Evolutionary conservation across 64 coral and sea anemone genomes (phyloP).

Genomic region (Platygyra sinensis): DNA sequence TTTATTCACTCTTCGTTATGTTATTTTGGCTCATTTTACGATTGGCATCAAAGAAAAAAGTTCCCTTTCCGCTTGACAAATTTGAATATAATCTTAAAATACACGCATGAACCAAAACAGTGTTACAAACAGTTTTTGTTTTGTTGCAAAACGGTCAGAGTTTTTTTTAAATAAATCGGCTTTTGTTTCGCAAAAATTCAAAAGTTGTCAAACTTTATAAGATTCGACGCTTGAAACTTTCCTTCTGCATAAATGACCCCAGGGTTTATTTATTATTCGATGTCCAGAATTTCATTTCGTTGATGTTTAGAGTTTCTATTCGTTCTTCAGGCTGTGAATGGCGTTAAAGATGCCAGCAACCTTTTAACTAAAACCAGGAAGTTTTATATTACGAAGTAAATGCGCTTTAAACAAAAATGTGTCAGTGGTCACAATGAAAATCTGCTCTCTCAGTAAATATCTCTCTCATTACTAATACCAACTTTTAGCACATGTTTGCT

Average conservation of each 20-base stretch:
- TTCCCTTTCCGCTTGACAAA: neutral
- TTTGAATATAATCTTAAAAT: constrained; percentile 3
- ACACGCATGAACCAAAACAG: neutral
- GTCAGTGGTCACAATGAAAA: neutral
- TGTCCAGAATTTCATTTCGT: neutral
- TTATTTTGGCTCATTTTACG: neutral
- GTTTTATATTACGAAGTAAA: neutral
- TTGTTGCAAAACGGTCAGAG: neutral
- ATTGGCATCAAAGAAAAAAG: constrained; percentile 13
- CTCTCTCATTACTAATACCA: neutral
- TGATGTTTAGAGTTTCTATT: neutral
- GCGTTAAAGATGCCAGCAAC: neutral
- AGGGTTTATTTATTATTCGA: neutral
- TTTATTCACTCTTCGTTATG: neutral
- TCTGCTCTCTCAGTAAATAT: neutral
- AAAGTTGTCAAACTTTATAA: neutral
- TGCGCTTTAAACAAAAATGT: neutral
- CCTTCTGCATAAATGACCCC: neutral
- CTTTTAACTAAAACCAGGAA: neutral
- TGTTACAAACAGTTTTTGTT: neutral
- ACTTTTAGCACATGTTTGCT: neutral
- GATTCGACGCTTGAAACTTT: neutral
- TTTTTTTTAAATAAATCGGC: too few species aligned
- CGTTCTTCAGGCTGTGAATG: neutral
- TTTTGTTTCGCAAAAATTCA: neutral